phyloP scores from a whole-genome alignment of 1,140 invertebrate genomes.

The Luehdorfia chinensis region DNA sequence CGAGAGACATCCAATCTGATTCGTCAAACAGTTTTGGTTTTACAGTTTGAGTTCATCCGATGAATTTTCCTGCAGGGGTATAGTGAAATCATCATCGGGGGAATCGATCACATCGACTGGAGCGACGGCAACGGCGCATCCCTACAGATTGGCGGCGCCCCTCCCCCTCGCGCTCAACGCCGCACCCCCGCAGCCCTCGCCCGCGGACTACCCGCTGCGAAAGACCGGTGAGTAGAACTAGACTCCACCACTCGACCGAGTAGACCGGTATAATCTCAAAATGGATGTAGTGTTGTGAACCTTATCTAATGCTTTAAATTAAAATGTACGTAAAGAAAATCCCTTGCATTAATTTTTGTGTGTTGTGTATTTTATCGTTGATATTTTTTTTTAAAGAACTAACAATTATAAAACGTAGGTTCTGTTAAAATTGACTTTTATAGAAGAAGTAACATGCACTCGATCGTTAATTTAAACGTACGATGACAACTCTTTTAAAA shows the following conservation, averaged over 20 bases:
- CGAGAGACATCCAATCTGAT: too few species aligned
- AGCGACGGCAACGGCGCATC: constrained; percentile 80
- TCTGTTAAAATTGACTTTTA: too few species aligned
- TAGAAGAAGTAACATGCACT: too few species aligned
- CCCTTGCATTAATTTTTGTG: too few species aligned
- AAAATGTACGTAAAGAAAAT: background rate
- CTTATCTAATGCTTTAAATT: background rate
- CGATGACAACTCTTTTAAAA: too few species aligned
- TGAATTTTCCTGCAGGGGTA: constrained; percentile 77
- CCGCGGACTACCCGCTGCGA: constrained; percentile 91
- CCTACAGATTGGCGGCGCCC: constrained; percentile 80
- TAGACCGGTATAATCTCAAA: background rate
- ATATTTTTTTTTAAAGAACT: too few species aligned
- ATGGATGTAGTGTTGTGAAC: background rate
- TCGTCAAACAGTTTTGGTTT: too few species aligned
- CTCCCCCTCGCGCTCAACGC: constrained; percentile 78
- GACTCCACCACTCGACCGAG: background rate
- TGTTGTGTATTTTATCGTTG: too few species aligned
- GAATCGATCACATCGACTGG: constrained; percentile 78
- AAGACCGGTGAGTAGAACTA: constrained; percentile 90
- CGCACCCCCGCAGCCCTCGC: constrained; percentile 85
- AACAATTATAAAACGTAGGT: too few species aligned
- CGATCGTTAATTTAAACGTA: too few species aligned
- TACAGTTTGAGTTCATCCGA: too few species aligned
- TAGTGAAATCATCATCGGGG: constrained; percentile 79